Percentiles rank a stretch among this genome's conserved stretches.
phyloP scores from a whole-genome alignment of 2,888 invertebrate species.

The Nipponacmea schrenckii region DNA sequence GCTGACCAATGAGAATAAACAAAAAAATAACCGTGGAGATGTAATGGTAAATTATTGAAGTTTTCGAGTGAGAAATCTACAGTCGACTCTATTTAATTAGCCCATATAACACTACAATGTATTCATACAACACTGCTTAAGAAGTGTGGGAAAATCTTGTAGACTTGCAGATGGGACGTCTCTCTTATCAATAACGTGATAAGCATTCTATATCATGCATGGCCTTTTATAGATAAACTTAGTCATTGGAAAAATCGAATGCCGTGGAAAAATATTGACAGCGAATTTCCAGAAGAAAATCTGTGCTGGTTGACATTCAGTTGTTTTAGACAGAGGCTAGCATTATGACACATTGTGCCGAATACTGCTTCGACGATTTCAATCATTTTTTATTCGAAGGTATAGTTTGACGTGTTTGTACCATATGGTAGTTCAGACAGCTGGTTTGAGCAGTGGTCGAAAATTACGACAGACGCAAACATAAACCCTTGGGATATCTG shows the following conservation, averaged over 20 bases:
- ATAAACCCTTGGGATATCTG: too few relatives aligned
- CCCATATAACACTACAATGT: background rate
- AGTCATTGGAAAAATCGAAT: constrained; percentile 29
- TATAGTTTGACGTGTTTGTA: constrained; percentile 8
- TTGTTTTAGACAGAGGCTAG: background rate
- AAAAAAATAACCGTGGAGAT: too few relatives aligned
- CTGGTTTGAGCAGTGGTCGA: background rate
- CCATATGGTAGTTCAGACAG: background rate
- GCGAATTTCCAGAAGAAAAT: background rate
- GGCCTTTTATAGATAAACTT: constrained; percentile 29
- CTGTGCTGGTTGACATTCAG: too few relatives aligned
- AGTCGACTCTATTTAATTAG: background rate
- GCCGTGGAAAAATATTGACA: constrained; percentile 19
- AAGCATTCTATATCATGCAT: constrained; percentile 23
- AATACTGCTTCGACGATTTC: constrained; percentile 16
- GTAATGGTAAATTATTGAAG: too few relatives aligned
- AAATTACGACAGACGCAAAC: too few relatives aligned
- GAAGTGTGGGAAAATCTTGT: constrained; percentile 37
- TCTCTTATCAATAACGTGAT: constrained; percentile 33
- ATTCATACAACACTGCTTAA: constrained; percentile 9
- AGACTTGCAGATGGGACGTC: constrained; percentile 29
- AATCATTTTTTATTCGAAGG: constrained; percentile 15
- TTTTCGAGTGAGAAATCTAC: background rate
- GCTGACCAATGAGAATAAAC: too few relatives aligned
- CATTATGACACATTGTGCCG: background rate